Conservation (phyloP, 1,140 invertebrate genomes). For the Atopsyche davidsoni region DNA sequence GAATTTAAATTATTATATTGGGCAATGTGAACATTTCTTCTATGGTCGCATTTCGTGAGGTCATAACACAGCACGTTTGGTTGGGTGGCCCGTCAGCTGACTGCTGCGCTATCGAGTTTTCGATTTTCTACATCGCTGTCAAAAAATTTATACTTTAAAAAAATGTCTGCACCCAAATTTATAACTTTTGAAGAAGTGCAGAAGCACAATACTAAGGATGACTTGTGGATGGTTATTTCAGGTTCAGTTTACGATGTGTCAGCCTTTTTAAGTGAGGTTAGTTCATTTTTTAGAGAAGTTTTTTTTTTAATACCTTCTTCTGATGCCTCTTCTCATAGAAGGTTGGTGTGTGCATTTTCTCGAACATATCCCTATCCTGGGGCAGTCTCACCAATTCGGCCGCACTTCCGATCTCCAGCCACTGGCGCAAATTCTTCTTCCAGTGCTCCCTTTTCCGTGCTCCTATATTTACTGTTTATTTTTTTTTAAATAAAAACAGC, state of each 20-base stretch:
- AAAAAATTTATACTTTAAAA: background rate
- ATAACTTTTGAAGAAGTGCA: conserved; percentile 50
- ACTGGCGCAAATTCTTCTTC: no score
- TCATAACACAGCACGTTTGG: no score
- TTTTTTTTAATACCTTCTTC: background rate
- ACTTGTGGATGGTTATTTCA: conserved; percentile 57
- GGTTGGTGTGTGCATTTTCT: no score
- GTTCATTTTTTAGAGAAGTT: conserved; percentile 12
- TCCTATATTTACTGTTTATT: background rate
- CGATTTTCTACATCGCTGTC: no score
- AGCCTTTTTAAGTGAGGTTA: conserved; percentile 56
- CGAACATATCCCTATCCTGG: no score
- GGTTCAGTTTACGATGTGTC: conserved; percentile 62
- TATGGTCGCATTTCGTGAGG: no score
- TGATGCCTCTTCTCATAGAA: background rate
- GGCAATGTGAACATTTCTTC: no score
- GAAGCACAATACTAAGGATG: conserved; percentile 45
- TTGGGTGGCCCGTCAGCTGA: no score
- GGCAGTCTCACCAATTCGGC: no score
- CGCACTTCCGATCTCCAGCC: no score
- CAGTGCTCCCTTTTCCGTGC: background rate
- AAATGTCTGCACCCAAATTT: conserved; percentile 26
- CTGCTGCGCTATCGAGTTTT: no score
- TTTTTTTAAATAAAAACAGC: background rate
- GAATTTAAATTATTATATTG: no score